These are phyloP conservation scores for Chrysopilus asiliformis DNA, from an alignment of 2,888 invertebrate species.

Conservation along the genomic window DNA sequence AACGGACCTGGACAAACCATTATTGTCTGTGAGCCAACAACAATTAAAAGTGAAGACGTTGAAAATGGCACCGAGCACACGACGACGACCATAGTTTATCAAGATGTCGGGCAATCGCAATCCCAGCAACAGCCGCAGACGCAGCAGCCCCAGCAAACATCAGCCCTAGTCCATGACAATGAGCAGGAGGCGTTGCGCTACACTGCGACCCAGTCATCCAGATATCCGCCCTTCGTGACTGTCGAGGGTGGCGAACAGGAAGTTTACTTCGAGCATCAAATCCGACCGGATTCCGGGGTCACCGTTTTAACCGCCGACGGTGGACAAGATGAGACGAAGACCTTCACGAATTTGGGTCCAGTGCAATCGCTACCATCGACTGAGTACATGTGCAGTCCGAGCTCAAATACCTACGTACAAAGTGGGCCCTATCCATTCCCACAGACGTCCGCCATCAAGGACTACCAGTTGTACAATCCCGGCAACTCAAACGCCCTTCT, in stretches of 20 bases:
- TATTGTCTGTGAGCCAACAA: constrained; percentile 25
- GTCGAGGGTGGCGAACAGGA: constrained; percentile 15
- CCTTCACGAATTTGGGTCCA: constrained; percentile 32
- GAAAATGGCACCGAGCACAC: constrained; percentile 25
- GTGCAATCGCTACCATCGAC: constrained; percentile 8
- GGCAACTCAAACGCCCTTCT: constrained; percentile 23
- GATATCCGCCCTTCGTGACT: constrained; percentile 6
- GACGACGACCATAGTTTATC: constrained; percentile 17
- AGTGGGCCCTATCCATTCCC: constrained; percentile 10
- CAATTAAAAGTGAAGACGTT: constrained; percentile 30
- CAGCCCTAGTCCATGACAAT: constrained; percentile 8
- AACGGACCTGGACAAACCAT: constrained; percentile 16
- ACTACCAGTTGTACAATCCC: constrained; percentile 24
- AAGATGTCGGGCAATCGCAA: too few species aligned
- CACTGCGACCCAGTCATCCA: constrained; percentile 13
- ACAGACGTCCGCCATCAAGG: constrained; percentile 17
- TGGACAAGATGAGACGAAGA: constrained; percentile 27
- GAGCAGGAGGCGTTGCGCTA: constrained; percentile 13
- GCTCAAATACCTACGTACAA: constrained; percentile 5
- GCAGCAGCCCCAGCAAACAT: constrained; percentile 15
- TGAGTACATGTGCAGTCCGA: constrained; percentile 7
- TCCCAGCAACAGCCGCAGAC: too few species aligned
- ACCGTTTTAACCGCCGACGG: constrained; percentile 23
- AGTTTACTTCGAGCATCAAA: constrained; percentile 22
- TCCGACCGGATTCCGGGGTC: constrained; percentile 5